Evolutionary conservation across 2,113 vertebrate species (phyloP), one percentile per base, ranked within the genome.

Genomic region (Clinocottus analis): DNA sequence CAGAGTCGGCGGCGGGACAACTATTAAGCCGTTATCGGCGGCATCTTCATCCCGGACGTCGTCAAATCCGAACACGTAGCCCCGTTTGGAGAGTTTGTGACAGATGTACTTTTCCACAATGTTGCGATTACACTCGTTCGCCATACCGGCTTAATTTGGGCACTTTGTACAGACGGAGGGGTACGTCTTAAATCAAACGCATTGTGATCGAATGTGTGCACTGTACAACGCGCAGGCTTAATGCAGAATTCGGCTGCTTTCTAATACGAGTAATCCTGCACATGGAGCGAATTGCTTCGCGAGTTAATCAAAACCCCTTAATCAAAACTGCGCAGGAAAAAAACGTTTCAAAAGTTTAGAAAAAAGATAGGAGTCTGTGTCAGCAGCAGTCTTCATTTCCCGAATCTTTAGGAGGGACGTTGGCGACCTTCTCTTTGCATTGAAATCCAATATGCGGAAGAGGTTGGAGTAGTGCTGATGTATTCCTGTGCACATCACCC

Each of bases 31-130:
- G 51, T 94, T 92, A 75, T 89, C 84, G 33, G 88, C 89, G 7
- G 85, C 82, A 41, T 82, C 88, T 51, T 86, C 85, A 3, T 88
- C 91, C 37, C 72, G 86, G 51, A 47, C 86, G 7, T 75, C 81
- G 7, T 87, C 84, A 49, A 86, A 86, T 16, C 89, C 90, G 90
- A 93, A 93, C 66, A 41, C 91, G 82, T 88, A 92, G 7, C 95
- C 94, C 43, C 67, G 87, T 75, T 94, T 95, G 37, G 88, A 92
- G 85, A 95, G 95, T 93, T 94, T 95, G 83, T 95, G 91, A 81
- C 80, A 87, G 67, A 95, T 93, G 14, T 95, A 95, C 82, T 95
- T 94, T 84, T 92, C 90, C 85, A 95, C 95, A 55, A 95, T 93
- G 72, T 61, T 79, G 86, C 94, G 94, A 79, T 91, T 93, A 47